Evolutionary conservation across 2,888 invertebrate species (phyloP).

Genomic region (Bedellia somnulentella): DNA sequence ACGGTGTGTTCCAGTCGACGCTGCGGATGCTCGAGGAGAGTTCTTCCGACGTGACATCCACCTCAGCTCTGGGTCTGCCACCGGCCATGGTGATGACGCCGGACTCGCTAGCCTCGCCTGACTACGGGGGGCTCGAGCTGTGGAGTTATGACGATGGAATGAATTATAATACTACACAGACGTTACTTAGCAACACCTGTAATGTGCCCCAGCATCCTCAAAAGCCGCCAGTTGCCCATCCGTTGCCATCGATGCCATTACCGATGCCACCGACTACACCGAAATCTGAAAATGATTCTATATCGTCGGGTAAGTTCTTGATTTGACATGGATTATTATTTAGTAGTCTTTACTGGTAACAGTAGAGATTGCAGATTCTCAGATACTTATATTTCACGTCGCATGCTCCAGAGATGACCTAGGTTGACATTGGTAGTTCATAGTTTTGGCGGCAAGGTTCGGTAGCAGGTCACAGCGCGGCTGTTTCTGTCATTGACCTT

Average conservation of each 20-base stretch:
- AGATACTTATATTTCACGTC: too few relatives aligned
- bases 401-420: not conserved
- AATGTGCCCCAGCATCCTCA: slow-evolving; percentile 52
- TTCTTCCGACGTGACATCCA: slow-evolving; percentile 76
- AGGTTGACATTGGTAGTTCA: slow-evolving; percentile 8
- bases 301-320: slow-evolving; percentile 48
- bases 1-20: slow-evolving; percentile 69
- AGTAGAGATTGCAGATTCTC: too few relatives aligned
- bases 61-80: slow-evolving; percentile 71
- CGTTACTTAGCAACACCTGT: slow-evolving; percentile 47
- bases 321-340: slow-evolving; percentile 4
- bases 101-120: slow-evolving; percentile 73
- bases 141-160: slow-evolving; percentile 73
- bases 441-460: slow-evolving; percentile 37
- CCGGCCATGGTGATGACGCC: slow-evolving; percentile 77
- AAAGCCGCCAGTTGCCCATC: slow-evolving; percentile 53
- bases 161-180: slow-evolving; percentile 42
- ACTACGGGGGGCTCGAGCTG: slow-evolving; percentile 78
- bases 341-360: too few relatives aligned
- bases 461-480: slow-evolving; percentile 17
- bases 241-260: slow-evolving; percentile 53
- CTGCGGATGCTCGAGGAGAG: slow-evolving; percentile 71
- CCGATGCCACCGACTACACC: slow-evolving; percentile 54
- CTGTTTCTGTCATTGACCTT: slow-evolving; percentile 57
- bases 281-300: slow-evolving; percentile 57